Evolutionary conservation across 2,797 vertebrate genomes (phyloP), one percentile per base, ranked within the genome.

Genomic region (Coregonus ussuriensis): DNA sequence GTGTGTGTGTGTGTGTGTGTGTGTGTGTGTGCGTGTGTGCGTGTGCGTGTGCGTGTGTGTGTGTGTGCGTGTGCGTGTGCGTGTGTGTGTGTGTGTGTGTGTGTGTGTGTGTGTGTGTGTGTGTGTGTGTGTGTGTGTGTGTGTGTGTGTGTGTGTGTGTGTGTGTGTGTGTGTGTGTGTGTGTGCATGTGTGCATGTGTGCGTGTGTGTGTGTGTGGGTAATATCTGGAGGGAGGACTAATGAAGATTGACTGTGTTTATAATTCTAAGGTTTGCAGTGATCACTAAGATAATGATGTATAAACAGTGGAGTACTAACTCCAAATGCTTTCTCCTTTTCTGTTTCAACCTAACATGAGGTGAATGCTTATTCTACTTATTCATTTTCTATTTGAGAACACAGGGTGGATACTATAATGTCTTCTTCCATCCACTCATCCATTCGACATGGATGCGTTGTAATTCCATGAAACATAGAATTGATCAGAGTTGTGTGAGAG

Each of bases 201-300:
- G 91, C 88, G 90, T 90, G 86, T 93, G 91, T 89, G 90, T 90
- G 87, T 93, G 91, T 89, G 90, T 89, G 87, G 92, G 91, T 92
- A 92, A 91, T 93, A 91, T 92, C 90, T 93, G 89, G 89, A 88
- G 82, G 29, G 83, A 90, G 89, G 91, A 91, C 91, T 93, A 92
- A 93, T 91, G 90, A 93, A 92, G 91, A 92, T 89, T 87, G 92
- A 92, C 92, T 92, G 89, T 92, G 92, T 93, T 92, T 93, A 93
- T 91, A 92, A 93, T 93, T 90, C 88, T 89, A 85, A 92, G 89
- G 90, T 92, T 92, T 92, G 91, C 92, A 90, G 89, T 91, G 90
- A 92, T 93, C 92, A 91, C 91, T 85, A 91, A 91, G 89, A 88
- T 93, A 89, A 92, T 92, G 88, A 87, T 76, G 89, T 92, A 82